phyloP scores from a whole-genome alignment of 2,113 vertebrate genomes.

The Oryzias curvinotus region DNA sequence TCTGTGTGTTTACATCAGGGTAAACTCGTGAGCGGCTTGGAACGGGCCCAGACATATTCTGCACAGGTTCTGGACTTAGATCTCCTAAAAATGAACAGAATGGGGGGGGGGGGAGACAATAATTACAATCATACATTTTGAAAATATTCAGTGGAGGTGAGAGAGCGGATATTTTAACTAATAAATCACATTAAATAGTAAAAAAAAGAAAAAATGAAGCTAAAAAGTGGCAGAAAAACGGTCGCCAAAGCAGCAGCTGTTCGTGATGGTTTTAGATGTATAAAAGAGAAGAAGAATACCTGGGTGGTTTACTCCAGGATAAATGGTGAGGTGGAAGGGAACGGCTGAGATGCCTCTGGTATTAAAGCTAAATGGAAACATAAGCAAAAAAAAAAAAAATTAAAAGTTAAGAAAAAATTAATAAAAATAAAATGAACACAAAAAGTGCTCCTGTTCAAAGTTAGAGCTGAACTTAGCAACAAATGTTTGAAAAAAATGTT shows the following conservation, averaged over 20 bases:
- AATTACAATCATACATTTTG: not conserved
- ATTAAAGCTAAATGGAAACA: slow-evolving; percentile 54
- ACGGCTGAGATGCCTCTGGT: slow-evolving; percentile 64
- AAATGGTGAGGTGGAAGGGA: slow-evolving; percentile 57
- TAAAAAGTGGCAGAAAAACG: not conserved
- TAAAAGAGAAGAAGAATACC: slow-evolving; percentile 52
- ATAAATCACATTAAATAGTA: not conserved
- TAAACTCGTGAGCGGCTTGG: slow-evolving; percentile 87
- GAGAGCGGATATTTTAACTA: not conserved
- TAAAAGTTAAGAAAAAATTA: not conserved
- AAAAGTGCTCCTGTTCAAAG: no score
- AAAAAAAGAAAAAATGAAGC: not conserved
- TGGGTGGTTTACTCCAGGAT: slow-evolving; percentile 77
- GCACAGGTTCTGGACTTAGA: slow-evolving; percentile 67
- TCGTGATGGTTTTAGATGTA: no score
- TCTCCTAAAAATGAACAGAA: slow-evolving; percentile 59
- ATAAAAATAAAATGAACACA: no score
- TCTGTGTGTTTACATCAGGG: slow-evolving; percentile 87
- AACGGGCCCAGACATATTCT: slow-evolving; percentile 86
- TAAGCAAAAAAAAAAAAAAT: not conserved
- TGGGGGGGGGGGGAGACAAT: not conserved
- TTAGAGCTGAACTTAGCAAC: no score
- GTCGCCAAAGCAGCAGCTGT: no score
- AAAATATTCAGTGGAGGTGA: no score
- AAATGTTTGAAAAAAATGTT: no score